Evolutionary conservation across 2,113 vertebrate genomes (phyloP), one percentile per base, ranked within the genome.

Genomic region (Marmota flaviventris): DNA sequence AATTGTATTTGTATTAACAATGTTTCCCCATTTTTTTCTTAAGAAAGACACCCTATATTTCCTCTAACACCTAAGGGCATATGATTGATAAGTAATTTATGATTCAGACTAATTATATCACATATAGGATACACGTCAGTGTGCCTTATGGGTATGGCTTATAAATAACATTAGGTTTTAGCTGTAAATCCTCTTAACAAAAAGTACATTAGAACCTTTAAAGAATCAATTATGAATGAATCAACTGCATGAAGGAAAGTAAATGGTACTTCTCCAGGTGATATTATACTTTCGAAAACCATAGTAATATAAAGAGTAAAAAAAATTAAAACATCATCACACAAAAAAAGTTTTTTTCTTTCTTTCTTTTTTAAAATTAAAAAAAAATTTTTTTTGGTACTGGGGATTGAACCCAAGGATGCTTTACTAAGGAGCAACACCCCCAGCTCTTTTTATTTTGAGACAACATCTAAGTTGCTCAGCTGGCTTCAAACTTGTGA

Each of bases 1-100:
- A 84, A 78, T 16, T 91, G 9, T 78, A 65, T 92, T 91, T 87
- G 70, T 85, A 93, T 86, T 91, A 96, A 83, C 42, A 84, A 42
- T 90, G 51, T 92, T 96, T 87, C 20, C 37, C 72, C 12, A 69
- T 69, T 89, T 96, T 87, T 58, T 83, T 92, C 24, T 94, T 85
- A 73, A 81, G 34, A 69, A 84, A 73, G 22, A 32, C 8, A 25
- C 5, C 25, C 65, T 79, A 86, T 79, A 79, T 75, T 93, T 58
- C 76, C 45, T 94, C 77, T 92, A 87, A 96, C 24, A 96, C 65
- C 20, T 72, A 79, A 63, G 77, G 61, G 90, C 42, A 97, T 96
- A 95, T 90, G 91, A 96, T 51, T 97, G 95, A 95, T 97, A 93
- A 93, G 75, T 70, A 97, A 89, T 91, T 97, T 96, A 67, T 90